phyloP scores from a whole-genome alignment of 2,797 vertebrate species.

The Eidolon dupreanum region DNA sequence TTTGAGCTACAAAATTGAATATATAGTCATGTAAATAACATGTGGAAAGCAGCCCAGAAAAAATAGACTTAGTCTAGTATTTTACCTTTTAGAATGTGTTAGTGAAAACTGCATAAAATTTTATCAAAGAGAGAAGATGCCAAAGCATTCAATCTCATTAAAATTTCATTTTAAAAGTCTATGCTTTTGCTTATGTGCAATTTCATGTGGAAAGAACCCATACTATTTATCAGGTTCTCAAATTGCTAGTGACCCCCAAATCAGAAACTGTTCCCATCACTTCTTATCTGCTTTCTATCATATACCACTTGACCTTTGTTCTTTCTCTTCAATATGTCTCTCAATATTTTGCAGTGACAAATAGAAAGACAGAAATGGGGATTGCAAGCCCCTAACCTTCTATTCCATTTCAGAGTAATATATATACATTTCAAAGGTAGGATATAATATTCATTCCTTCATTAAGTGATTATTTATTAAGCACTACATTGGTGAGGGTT shows the following conservation, averaged over 20 bases:
- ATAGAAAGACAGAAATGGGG: background rate
- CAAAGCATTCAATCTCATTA: slow-evolving; percentile 12
- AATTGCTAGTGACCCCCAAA: background rate
- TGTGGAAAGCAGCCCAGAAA: background rate
- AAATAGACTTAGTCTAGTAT: background rate
- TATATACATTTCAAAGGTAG: background rate
- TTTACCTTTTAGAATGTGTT: slow-evolving; percentile 2
- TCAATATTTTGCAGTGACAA: background rate
- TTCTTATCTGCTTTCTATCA: background rate
- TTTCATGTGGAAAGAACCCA: background rate
- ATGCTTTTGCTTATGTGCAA: background rate
- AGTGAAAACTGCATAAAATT: background rate
- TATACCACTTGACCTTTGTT: background rate
- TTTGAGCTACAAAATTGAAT: background rate
- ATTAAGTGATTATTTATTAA: background rate
- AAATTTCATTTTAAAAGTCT: background rate
- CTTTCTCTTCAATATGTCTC: background rate
- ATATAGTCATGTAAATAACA: background rate
- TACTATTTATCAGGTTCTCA: background rate
- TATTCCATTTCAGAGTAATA: background rate
- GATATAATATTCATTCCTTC: background rate
- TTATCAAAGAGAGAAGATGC: background rate
- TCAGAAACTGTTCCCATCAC: background rate
- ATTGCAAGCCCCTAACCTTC: background rate
- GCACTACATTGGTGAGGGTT: background rate